Evolutionary conservation across 2,888 invertebrate species (phyloP).

Genomic region (Chouioia cunea): DNA sequence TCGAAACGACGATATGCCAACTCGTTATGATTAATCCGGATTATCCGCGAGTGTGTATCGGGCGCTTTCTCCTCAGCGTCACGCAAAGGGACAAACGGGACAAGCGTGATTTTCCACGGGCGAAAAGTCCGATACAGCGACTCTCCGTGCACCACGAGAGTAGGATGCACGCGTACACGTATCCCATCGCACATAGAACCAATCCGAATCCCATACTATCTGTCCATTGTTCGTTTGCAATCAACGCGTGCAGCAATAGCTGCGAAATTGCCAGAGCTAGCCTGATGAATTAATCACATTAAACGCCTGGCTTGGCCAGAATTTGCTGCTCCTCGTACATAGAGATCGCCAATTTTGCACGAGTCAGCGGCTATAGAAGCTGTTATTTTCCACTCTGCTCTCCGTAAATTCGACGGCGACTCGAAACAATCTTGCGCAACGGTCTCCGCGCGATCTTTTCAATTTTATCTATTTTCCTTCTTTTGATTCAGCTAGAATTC

Average conservation of each 20-base stretch:
- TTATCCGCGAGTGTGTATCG: conserved; percentile 5
- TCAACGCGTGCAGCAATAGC: conserved; percentile 40
- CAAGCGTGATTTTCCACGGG: no score
- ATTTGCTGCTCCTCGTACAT: not conserved
- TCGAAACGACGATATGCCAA: conserved; percentile 29
- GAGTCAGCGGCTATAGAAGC: no score
- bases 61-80: no score
- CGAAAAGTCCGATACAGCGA: no score
- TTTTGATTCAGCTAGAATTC: no score
- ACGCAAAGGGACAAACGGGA: no score
- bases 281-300: conserved; percentile 44
- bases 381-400: no score
- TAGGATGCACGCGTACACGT: not conserved
- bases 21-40: conserved; percentile 44
- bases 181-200: conserved; percentile 22
- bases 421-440: no score
- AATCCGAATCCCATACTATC: conserved; percentile 31
- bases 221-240: conserved; percentile 39
- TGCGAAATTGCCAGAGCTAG: conserved; percentile 16
- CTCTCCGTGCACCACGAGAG: not conserved
- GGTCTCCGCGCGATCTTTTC: no score
- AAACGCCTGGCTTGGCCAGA: conserved; percentile 1
- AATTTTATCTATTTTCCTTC: no score
- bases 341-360: no score
- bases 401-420: no score